phyloP scores from a whole-genome alignment of 2,888 invertebrate species.

The Beris chalybata region DNA sequence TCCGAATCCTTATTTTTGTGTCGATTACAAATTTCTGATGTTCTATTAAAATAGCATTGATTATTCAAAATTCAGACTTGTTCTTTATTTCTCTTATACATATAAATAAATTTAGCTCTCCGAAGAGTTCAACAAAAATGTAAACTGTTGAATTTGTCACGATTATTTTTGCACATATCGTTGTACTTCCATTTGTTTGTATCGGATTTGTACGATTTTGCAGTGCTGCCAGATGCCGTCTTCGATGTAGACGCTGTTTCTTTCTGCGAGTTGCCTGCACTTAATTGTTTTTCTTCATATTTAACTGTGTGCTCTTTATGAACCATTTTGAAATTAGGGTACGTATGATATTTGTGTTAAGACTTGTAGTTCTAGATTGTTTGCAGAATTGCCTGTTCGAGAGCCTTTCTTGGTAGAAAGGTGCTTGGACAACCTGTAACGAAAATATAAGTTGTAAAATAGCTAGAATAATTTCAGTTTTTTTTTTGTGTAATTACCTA shows the following conservation, averaged over 20 bases:
- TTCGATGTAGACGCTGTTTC: conserved; percentile 23
- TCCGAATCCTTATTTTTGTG: too few relatives aligned
- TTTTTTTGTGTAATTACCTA: conserved; percentile 41
- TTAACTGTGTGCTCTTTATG: conserved; percentile 40
- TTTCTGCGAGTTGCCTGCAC: conserved; percentile 39
- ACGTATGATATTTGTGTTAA: conserved; percentile 84
- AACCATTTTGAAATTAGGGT: conserved; percentile 64
- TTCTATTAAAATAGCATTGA: too few relatives aligned
- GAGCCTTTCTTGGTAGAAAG: conserved; percentile 80
- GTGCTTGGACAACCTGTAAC: conserved; percentile 76
- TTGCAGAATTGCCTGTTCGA: conserved; percentile 81
- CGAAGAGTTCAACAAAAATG: conserved; percentile 48
- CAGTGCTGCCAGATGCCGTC: conserved; percentile 17
- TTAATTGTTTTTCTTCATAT: conserved; percentile 23
- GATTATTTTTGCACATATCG: conserved; percentile 51
- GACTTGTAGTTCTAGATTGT: conserved; percentile 80
- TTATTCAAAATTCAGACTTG: too few relatives aligned
- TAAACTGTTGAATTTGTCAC: conserved; percentile 52
- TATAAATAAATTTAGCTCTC: too few relatives aligned
- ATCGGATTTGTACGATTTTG: conserved; percentile 22
- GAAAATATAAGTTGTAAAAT: background rate
- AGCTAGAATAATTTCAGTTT: background rate
- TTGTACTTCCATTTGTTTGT: conserved; percentile 49
- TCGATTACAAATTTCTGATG: too few relatives aligned
- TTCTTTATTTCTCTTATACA: too few relatives aligned